phyloP scores from a whole-genome alignment of 2,797 vertebrate species.

The Trachops cirrhosus region DNA sequence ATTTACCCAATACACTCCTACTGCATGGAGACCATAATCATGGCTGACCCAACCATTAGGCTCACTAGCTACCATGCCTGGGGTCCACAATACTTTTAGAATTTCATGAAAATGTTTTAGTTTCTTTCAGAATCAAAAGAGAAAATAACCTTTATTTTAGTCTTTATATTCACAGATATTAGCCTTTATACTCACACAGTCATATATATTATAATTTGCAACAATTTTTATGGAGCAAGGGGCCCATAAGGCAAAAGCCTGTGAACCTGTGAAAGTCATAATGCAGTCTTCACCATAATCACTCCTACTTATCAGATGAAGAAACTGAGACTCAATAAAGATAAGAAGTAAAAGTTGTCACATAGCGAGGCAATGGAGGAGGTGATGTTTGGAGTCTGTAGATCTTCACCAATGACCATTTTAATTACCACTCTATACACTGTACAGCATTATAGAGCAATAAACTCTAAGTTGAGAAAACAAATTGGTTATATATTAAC shows the following conservation, averaged over 20 bases:
- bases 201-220: background rate
- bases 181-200: background rate
- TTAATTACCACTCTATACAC: background rate
- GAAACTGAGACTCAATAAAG: background rate
- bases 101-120: background rate
- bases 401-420: background rate
- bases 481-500: background rate
- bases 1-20: background rate
- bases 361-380: background rate
- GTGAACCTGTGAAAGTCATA: background rate
- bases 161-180: background rate
- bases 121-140: slow-evolving; percentile 13
- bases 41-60: background rate
- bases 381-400: background rate
- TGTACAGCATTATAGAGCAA: background rate
- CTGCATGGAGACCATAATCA: background rate
- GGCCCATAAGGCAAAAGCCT: background rate
- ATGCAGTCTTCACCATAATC: background rate
- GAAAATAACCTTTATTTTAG: background rate
- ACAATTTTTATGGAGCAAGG: background rate
- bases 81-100: background rate
- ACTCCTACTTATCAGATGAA: background rate
- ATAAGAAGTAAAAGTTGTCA: background rate
- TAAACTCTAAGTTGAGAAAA: background rate
- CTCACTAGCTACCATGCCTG: background rate